Base-by-base conservation (phyloP, 2,113 vertebrate genomes). In the Athene noctua region DNA sequence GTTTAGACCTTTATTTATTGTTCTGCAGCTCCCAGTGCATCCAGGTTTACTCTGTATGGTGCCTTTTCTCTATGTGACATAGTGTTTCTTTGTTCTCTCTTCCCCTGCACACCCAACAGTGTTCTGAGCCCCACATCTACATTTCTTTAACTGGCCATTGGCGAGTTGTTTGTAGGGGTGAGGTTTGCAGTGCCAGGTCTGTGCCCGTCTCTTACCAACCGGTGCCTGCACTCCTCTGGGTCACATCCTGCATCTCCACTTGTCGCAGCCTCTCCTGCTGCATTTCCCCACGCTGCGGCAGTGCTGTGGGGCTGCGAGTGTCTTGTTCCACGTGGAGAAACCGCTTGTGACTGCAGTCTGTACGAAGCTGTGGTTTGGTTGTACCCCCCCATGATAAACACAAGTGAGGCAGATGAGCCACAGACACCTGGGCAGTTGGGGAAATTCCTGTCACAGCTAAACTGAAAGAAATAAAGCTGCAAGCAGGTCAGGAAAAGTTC, bases 281-380 rank as follows among this genome's bases (percentile, higher is more conserved):
- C 29, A 6, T 34, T 49, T 61, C 46, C 9, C 23, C n/a, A 29
- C 0, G 3, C 44, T n/a, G 2, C 36, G 0, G 17, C n/a, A 10
- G n/a, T 32, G 6, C 66, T 51, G 2, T 13, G n/a, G 29, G 34
- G 80, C 55, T 34, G 0, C 15, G 26, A 58, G 29, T 27, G 10
- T 34, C 44, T 58, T 3, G 2, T 19, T 49, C 65, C 27, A 15
- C 3, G 17, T 22, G 34, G 66, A 13, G 27, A 40, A 17, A 2
- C 13, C 2, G 4, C 44, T 27, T 40, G 65, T 26, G 29, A 13
- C 61, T 19, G 32, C 52, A 30, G 0, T 20, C 54, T 34, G 1
- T 59, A 4, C 23, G 18, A 9, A 46, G 7, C 15, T 10, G 4
- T 20, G 63, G 63, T 49, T 49, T 52, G 51, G 51, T 20, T 32